Evolutionary conservation across 2,113 vertebrate species (phyloP).

Genomic region (Amphilophus citrinellus): DNA sequence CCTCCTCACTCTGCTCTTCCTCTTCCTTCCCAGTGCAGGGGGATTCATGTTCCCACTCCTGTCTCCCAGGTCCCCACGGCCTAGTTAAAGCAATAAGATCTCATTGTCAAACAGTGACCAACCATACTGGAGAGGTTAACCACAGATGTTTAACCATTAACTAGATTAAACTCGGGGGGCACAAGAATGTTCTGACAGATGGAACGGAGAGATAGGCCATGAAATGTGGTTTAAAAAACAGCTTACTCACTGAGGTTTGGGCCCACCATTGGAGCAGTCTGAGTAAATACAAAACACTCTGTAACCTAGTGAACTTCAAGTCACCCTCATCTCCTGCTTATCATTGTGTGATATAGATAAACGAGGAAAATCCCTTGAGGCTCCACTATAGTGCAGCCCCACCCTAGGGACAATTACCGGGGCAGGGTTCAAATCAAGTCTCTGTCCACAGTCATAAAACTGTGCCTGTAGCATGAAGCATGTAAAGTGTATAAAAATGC

Average conservation of each 20-base stretch:
- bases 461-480: not conserved
- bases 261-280: constrained; percentile 10
- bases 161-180: constrained; percentile 70
- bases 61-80: constrained; percentile 60
- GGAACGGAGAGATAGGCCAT: constrained; percentile 46
- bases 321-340: constrained; percentile 53
- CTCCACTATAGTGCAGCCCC: constrained; percentile 11
- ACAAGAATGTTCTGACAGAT: constrained; percentile 58
- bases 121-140: constrained; percentile 70
- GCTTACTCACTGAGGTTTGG: constrained; percentile 24
- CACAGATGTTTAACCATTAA: constrained; percentile 80
- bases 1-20: constrained; percentile 24
- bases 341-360: constrained; percentile 51
- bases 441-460: not conserved
- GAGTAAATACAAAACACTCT: constrained; percentile 25
- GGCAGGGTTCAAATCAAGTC: constrained; percentile 15
- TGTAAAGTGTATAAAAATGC: not conserved
- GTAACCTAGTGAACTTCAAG: constrained; percentile 61
- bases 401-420: constrained; percentile 10
- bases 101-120: constrained; percentile 79
- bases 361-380: constrained; percentile 21
- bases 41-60: constrained; percentile 63
- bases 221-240: constrained; percentile 34
- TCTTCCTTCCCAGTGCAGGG: constrained; percentile 36
- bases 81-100: constrained; percentile 69